Conservation (phyloP, 2,888 invertebrate genomes). For the Halictus ligatus region DNA sequence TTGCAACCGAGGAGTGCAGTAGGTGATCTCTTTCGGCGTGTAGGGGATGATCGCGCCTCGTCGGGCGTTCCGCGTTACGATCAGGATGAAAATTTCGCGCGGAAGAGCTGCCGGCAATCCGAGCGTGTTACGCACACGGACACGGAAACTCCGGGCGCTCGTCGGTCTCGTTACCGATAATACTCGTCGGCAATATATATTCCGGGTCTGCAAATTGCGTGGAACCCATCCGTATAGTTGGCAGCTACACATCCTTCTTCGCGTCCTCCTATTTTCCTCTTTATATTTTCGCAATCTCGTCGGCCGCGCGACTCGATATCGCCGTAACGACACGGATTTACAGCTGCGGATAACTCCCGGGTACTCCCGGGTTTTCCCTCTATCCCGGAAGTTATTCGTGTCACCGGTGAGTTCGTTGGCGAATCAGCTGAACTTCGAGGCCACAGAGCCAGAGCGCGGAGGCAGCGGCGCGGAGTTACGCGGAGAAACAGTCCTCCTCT, state of each 20-base stretch:
- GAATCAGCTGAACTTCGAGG: constrained; percentile 57
- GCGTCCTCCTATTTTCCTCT: constrained; percentile 22
- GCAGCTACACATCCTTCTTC: constrained; percentile 24
- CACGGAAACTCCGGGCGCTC: background rate
- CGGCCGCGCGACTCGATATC: constrained; percentile 27
- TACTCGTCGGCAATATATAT: constrained; percentile 24
- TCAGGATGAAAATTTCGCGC: constrained; percentile 38
- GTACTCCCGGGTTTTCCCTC: constrained; percentile 9
- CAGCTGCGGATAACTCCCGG: constrained; percentile 58
- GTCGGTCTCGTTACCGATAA: constrained; percentile 48
- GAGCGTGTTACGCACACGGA: background rate
- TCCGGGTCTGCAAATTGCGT: constrained; percentile 33
- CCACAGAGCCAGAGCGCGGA: background rate
- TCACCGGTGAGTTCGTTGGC: constrained; percentile 53
- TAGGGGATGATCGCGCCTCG: background rate
- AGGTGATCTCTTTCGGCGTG: constrained; percentile 9
- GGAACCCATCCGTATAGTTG: constrained; percentile 23
- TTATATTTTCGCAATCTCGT: constrained; percentile 47
- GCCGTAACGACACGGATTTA: constrained; percentile 63
- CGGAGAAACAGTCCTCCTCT: constrained; percentile 1
- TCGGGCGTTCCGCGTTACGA: background rate
- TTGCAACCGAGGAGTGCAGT: background rate
- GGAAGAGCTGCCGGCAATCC: background rate
- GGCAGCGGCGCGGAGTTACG: constrained; percentile 28
- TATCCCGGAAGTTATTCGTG: constrained; percentile 63